These are phyloP conservation scores for Acanthosepion pharaonis DNA, from an alignment of 2,888 invertebrate species.

Conservation along the genomic window DNA sequence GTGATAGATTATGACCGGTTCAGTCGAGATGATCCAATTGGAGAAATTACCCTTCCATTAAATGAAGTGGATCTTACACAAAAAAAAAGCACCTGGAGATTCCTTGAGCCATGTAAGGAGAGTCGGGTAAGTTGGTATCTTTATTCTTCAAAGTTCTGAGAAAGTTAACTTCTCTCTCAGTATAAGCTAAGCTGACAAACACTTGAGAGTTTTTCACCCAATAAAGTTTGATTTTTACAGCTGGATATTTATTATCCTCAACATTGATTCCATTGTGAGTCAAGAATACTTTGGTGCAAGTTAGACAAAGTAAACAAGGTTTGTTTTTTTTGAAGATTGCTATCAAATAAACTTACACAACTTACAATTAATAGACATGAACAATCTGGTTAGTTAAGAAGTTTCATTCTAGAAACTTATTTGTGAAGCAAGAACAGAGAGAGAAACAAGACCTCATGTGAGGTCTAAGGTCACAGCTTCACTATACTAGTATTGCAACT, in stretches of 20 bases:
- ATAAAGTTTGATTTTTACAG: not conserved
- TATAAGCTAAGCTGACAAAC: too few relatives aligned
- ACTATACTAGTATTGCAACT: too few relatives aligned
- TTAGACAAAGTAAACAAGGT: not conserved
- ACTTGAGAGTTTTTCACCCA: not conserved
- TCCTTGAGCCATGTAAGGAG: constrained; percentile 73
- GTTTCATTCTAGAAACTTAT: too few relatives aligned
- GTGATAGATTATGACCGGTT: constrained; percentile 74
- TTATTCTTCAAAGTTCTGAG: not conserved
- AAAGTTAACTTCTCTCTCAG: not conserved
- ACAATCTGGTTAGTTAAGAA: too few relatives aligned
- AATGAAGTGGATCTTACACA: constrained; percentile 71
- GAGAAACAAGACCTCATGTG: too few relatives aligned
- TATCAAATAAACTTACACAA: too few relatives aligned
- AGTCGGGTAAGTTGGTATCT: constrained; percentile 65
- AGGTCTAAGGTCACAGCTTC: too few relatives aligned
- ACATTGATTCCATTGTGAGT: not conserved
- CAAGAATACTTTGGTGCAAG: not conserved
- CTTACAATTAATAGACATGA: too few relatives aligned
- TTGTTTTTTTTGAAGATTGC: too few relatives aligned
- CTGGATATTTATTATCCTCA: not conserved
- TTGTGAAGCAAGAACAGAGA: too few relatives aligned
- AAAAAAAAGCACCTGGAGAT: constrained; percentile 70
- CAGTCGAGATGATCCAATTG: constrained; percentile 72
- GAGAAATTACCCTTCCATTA: constrained; percentile 70